phyloP scores from a whole-genome alignment of 2,888 invertebrate genomes.

The Aspidiotus rigidus region DNA sequence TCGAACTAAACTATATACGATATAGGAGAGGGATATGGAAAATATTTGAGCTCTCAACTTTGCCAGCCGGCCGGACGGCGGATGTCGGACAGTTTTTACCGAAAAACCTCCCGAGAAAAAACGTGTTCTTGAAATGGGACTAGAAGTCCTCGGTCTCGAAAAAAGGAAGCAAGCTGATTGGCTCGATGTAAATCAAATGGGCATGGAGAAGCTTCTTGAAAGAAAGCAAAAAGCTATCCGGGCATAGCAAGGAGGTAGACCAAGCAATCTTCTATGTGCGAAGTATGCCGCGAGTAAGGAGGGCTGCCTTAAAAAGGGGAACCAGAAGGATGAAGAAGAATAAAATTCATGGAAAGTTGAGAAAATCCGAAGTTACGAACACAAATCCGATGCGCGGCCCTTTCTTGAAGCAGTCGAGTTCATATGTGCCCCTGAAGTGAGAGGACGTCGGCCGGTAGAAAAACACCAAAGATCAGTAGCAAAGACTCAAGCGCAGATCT shows the following conservation, averaged over 20 bases:
- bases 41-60: too few relatives aligned
- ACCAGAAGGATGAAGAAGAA: neutral
- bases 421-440: neutral
- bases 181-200: neutral
- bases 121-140: too few relatives aligned
- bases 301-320: neutral
- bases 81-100: too few relatives aligned
- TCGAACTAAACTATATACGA: too few relatives aligned
- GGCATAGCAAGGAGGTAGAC: neutral
- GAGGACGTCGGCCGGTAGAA: neutral
- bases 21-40: too few relatives aligned
- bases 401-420: neutral
- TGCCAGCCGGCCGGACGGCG: too few relatives aligned
- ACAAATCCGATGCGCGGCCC: neutral
- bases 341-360: neutral
- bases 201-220: neutral
- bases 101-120: too few relatives aligned
- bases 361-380: neutral
- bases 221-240: neutral
- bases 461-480: neutral
- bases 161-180: too few relatives aligned
- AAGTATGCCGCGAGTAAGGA: neutral
- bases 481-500: too few relatives aligned
- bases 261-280: neutral
- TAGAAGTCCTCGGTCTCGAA: too few relatives aligned